These are phyloP conservation scores for Papilio gigon DNA, from an alignment of 2,888 invertebrate species.

Conservation along the genomic window DNA sequence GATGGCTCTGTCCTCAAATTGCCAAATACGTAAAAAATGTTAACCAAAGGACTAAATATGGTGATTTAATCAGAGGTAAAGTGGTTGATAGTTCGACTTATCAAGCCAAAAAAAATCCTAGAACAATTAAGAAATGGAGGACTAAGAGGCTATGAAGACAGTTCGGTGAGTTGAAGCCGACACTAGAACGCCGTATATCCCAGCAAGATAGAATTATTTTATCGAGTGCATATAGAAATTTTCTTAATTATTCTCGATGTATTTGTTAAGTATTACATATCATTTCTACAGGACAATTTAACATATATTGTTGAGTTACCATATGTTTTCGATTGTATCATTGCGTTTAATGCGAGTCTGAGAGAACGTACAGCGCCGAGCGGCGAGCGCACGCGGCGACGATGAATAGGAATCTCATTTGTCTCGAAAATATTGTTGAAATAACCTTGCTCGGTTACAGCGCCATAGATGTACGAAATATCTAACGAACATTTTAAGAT, in stretches of 20 bases:
- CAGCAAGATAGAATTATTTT: neutral
- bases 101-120: no score
- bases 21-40: no score
- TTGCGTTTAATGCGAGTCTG: neutral
- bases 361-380: slow-evolving; percentile 22
- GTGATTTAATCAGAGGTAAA: no score
- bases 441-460: slow-evolving; percentile 35
- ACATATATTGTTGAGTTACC: neutral
- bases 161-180: no score
- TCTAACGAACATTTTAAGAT: neutral
- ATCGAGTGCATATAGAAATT: neutral
- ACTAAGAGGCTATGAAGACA: no score
- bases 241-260: neutral
- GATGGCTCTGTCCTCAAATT: slow-evolving; percentile 21
- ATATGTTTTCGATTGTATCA: neutral
- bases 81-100: no score
- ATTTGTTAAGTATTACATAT: neutral
- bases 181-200: neutral
- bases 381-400: neutral
- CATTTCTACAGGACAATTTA: neutral
- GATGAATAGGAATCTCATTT: slow-evolving; percentile 28
- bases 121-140: no score
- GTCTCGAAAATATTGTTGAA: slow-evolving; percentile 35
- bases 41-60: no score
- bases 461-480: slow-evolving; percentile 9